These are phyloP conservation scores for Drosophila subpulchrella DNA, from an alignment of 1,140 invertebrate species.

Conservation along the genomic window DNA sequence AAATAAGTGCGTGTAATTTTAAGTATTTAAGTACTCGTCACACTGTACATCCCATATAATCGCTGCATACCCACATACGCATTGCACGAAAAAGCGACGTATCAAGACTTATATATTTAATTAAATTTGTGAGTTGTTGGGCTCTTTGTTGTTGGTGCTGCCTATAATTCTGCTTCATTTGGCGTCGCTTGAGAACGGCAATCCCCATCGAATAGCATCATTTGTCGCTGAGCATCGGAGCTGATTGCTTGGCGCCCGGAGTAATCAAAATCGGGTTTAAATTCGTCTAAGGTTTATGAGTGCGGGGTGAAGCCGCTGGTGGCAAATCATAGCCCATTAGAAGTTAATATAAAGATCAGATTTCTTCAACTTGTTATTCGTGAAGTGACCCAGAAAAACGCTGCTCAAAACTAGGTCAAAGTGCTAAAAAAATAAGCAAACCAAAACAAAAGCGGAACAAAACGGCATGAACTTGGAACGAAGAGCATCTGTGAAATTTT, in stretches of 20 bases:
- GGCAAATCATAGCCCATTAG: slow-evolving; percentile 41
- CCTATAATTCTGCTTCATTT: slow-evolving; percentile 31
- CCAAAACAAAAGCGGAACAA: slow-evolving; percentile 10
- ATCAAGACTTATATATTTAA: slow-evolving; percentile 68
- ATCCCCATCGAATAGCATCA: slow-evolving; percentile 69
- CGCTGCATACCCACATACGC: slow-evolving; percentile 33
- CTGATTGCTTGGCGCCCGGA: slow-evolving; percentile 46
- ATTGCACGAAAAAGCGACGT: slow-evolving; percentile 23
- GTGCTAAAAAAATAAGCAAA: slow-evolving; percentile 19
- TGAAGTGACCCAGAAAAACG: slow-evolving; percentile 59
- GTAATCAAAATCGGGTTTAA: slow-evolving; percentile 16
- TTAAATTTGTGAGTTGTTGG: slow-evolving; percentile 60
- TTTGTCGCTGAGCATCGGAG: slow-evolving; percentile 67
- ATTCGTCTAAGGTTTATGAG: slow-evolving; percentile 10
- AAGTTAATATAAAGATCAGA: slow-evolving; percentile 19
- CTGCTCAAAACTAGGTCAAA: slow-evolving; percentile 62
- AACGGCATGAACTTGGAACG: slow-evolving; percentile 61
- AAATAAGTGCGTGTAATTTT: too few species aligned
- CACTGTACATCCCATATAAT: slow-evolving; percentile 46
- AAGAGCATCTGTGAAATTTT: background rate
- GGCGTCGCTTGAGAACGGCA: slow-evolving; percentile 35
- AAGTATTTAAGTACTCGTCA: background rate
- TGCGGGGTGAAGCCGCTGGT: slow-evolving; percentile 16
- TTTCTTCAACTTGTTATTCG: slow-evolving; percentile 12
- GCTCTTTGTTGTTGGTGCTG: slow-evolving; percentile 31